phyloP scores from a whole-genome alignment of 2,888 invertebrate species.

The Podabrus alpinus region DNA sequence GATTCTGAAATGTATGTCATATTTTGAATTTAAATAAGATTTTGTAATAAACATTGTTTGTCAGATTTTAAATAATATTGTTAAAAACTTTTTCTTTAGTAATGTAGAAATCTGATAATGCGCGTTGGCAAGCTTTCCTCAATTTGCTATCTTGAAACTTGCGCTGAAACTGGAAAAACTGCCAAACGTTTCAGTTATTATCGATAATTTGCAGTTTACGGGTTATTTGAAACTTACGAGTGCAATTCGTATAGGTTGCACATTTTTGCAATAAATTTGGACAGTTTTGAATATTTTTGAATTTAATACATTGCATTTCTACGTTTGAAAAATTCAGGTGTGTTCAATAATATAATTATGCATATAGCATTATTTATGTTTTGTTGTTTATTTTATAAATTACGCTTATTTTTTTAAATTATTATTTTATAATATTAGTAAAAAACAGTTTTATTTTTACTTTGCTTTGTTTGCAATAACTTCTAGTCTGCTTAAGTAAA shows the following conservation, averaged over 20 bases:
- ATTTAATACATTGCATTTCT: not conserved
- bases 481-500: too few relatives aligned
- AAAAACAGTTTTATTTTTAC: too few relatives aligned
- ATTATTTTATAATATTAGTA: too few relatives aligned
- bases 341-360: not conserved
- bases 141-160: conserved; percentile 12
- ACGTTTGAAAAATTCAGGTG: not conserved
- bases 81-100: conserved; percentile 6
- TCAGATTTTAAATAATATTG: conserved; percentile 16
- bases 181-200: conserved; percentile 13
- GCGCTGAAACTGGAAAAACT: conserved; percentile 17
- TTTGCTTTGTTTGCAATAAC: too few relatives aligned
- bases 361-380: not conserved
- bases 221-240: not conserved
- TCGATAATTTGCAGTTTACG: conserved; percentile 1
- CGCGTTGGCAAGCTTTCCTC: conserved; percentile 9
- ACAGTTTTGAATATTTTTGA: not conserved
- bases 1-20: not conserved
- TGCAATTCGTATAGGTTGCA: not conserved
- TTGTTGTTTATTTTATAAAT: not conserved
- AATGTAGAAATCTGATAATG: conserved; percentile 2
- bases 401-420: not conserved
- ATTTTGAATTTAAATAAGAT: not conserved
- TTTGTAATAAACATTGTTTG: not conserved
- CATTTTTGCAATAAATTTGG: not conserved